Evolutionary conservation across 2,888 invertebrate species (phyloP), one percentile per base, ranked within the genome.

Genomic region (Epicampocera succincta): DNA sequence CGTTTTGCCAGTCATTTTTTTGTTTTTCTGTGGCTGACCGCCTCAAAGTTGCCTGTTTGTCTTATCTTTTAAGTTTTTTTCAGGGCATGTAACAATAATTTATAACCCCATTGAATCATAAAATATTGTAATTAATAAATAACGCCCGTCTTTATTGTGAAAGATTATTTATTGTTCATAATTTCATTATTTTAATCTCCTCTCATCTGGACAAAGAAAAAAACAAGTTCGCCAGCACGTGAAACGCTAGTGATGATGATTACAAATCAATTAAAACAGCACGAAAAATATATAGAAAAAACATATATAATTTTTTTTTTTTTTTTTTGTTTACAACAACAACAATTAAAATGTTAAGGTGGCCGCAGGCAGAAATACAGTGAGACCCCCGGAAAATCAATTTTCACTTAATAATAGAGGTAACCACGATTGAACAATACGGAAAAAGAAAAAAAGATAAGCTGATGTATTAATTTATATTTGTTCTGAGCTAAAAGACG

Each of bases 241-340:
- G 74, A 56, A 74, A 63, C 69, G 46, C 44, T 69, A 56, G 69
- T 80, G 80, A 40, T 74, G 19, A 54, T 73, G 50, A 44, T 44
- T 65, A 48, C 46, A 68, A 73, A 61, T 68, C 54, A 61, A 73
- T 79, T 73, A 73, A 61, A 61, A 12, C 44, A 15, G 29, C 17
- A 68, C 33, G 3, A 54, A 29, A 68, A 56, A 42, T 29, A 15
- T 33, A 40, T 15, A 17, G 19, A 21, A 17, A 2, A 38, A 17
- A 5, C 1, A 38, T 25, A n/a, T 17, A 17, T 33, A 25, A 11
- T 25, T 3, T 68, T 54, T 68, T 38, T 21, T 3, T 6, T 17
- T n/a, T 25, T 3, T 68, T 54, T 68, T 38, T 21, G 11, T 6
- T 17, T n/a, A 17, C 42, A 25, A 29, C 21, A 40, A 29, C 19